Base-by-base conservation (phyloP, 2,797 vertebrate genomes). In the Champsocephalus esox region DNA sequence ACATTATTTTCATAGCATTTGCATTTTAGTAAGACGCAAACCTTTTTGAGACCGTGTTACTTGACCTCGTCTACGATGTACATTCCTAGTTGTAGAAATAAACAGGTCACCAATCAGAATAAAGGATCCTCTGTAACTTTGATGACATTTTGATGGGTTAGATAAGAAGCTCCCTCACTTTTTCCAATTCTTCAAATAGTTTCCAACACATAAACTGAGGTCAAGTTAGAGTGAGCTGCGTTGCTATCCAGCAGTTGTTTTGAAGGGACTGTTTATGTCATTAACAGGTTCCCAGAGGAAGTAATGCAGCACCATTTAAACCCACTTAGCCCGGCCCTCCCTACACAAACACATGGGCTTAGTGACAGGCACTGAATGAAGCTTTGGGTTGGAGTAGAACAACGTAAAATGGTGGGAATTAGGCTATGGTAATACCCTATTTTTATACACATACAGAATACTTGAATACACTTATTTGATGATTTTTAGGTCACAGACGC, bases 1-100 rank as follows among this genome's bases (percentile, higher is more conserved):
- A 87, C 90, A 89, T 92, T 91, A 90, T 94, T 93, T 93, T 93
- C 77, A 81, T 85, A 89, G 89, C 88, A 88, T 92, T 92, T 90
- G 87, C 88, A 89, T 92, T 91, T 89, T 73, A 93, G 88, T 77
- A 74, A 83, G 73, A 87, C 69, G 66, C 65, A 79, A 82, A 83
- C 55, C 59, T 75, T 81, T 79, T 57, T 71, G 49, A 57, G 62
- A 48, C 49, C 43, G 13, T 51, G 64, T 84, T 85, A 77, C 80
- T 77, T 86, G 87, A 77, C 57, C 69, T 61, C 44, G 49, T 73
- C 34, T 2, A 11, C 2, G 4, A 76, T 41, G 70, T 2, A 38
- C 71, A 68, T 68, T 70, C 62, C 28, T 41, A 5, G 17, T 38
- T 77, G 58, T n/a, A 65, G 12, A 80, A 77, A 70, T 11, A 68